phyloP scores from a whole-genome alignment of 1,140 invertebrate genomes.

The Aphaenogaster floridana region DNA sequence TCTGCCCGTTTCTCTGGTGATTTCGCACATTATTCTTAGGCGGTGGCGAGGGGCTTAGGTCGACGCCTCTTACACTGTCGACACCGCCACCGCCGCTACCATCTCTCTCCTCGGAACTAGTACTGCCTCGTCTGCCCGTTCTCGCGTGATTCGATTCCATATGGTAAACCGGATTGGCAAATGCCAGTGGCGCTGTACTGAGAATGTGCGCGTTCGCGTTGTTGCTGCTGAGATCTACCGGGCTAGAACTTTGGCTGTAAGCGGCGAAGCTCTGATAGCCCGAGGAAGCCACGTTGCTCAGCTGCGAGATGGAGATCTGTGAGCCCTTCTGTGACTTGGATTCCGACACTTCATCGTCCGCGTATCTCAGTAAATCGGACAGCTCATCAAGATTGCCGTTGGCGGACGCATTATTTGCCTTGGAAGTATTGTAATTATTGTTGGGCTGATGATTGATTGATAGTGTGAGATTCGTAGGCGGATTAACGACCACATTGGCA shows the following conservation, averaged over 20 bases:
- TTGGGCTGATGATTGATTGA: constrained; percentile 84
- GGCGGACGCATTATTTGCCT: constrained; percentile 72
- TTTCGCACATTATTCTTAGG: constrained; percentile 84
- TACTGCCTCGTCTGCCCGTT: constrained; percentile 82
- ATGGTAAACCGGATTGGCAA: constrained; percentile 95
- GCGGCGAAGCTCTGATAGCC: constrained; percentile 97
- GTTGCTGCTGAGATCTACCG: constrained; percentile 91
- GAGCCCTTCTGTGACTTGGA: constrained; percentile 86
- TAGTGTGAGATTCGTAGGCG: constrained; percentile 79
- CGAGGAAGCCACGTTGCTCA: constrained; percentile 94
- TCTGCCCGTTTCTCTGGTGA: constrained; percentile 86
- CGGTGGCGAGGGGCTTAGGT: constrained; percentile 84
- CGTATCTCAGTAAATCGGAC: constrained; percentile 90
- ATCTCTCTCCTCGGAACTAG: constrained; percentile 87
- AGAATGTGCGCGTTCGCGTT: constrained; percentile 87
- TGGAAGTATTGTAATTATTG: constrained; percentile 82
- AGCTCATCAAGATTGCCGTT: constrained; percentile 90
- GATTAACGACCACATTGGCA: constrained; percentile 81
- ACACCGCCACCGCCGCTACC: constrained; percentile 82
- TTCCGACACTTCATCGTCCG: constrained; percentile 85
- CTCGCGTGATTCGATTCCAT: constrained; percentile 87
- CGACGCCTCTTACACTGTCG: constrained; percentile 83
- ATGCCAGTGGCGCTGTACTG: constrained; percentile 91
- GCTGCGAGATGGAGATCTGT: constrained; percentile 91
- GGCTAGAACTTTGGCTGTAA: constrained; percentile 95